Percentiles rank a stretch among this genome's conserved stretches.
Evolutionary conservation across 2,888 invertebrate species (phyloP).

Genomic region (Petrolisthes cinctipes): DNA sequence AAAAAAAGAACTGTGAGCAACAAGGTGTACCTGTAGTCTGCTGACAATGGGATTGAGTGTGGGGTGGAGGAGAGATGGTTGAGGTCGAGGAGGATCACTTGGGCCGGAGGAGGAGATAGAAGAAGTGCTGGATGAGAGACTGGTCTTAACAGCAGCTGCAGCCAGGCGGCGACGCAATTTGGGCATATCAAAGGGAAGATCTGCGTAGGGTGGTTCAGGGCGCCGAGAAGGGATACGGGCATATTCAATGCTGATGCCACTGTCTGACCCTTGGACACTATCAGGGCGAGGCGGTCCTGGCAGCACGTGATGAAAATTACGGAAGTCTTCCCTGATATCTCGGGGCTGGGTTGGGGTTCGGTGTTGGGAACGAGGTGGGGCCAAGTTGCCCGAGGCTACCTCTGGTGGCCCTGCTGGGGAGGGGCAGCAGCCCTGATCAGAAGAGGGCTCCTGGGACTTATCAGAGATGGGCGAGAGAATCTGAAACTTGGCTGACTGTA

Average conservation of each 20-base stretch:
- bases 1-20: neutral
- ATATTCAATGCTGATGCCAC: slow-evolving; percentile 81
- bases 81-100: slow-evolving; percentile 45
- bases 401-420: slow-evolving; percentile 67
- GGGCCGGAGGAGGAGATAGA: slow-evolving; percentile 60
- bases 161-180: slow-evolving; percentile 76
- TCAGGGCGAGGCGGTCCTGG: slow-evolving; percentile 68
- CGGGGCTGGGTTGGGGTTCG: slow-evolving; percentile 53
- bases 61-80: slow-evolving; percentile 43
- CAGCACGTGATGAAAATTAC: slow-evolving; percentile 55
- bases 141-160: slow-evolving; percentile 68
- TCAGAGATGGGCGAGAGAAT: slow-evolving; percentile 90
- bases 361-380: slow-evolving; percentile 69
- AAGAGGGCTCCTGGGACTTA: slow-evolving; percentile 87
- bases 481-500: slow-evolving; percentile 80
- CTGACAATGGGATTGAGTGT: slow-evolving; percentile 57
- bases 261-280: slow-evolving; percentile 76
- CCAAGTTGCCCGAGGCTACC: neutral
- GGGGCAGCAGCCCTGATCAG: slow-evolving; percentile 80
- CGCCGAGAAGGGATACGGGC: slow-evolving; percentile 58
- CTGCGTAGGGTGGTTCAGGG: slow-evolving; percentile 72
- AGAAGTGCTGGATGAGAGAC: slow-evolving; percentile 63
- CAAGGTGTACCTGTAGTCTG: slow-evolving; percentile 53
- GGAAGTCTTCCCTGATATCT: slow-evolving; percentile 60
- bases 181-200: slow-evolving; percentile 92